Evolutionary conservation across 1,140 invertebrate species (phyloP).

Genomic region (Propsilocerus akamusi): DNA sequence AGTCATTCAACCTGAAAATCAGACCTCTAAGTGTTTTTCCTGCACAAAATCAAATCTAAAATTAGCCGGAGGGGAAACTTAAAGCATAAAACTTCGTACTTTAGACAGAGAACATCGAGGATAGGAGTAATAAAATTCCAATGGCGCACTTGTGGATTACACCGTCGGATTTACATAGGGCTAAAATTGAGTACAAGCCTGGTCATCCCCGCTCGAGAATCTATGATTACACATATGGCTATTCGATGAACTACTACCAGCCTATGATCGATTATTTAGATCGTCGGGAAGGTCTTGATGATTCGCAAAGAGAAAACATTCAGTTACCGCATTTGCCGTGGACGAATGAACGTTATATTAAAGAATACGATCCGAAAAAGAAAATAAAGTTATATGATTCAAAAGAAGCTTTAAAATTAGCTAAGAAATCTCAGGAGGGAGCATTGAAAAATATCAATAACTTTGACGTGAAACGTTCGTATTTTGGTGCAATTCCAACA

Average conservation of each 20-base stretch:
- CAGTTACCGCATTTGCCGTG: slow-evolving; percentile 47
- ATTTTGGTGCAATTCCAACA: slow-evolving; percentile 1
- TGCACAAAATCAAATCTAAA: background rate
- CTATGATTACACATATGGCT: slow-evolving; percentile 62
- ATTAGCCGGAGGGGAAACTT: background rate
- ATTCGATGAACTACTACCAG: slow-evolving; percentile 62
- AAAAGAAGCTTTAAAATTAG: slow-evolving; percentile 27
- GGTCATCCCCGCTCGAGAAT: slow-evolving; percentile 39
- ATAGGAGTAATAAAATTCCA: slow-evolving; percentile 5
- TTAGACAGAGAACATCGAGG: background rate
- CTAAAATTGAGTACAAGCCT: slow-evolving; percentile 15
- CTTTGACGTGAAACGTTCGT: background rate
- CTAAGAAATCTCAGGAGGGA: background rate
- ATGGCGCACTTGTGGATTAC: slow-evolving; percentile 16
- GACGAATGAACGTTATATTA: slow-evolving; percentile 45
- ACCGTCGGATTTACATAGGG: slow-evolving; percentile 6
- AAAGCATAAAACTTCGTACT: background rate
- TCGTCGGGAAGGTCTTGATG: slow-evolving; percentile 17
- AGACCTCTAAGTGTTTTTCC: background rate
- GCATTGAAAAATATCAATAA: background rate
- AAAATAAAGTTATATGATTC: slow-evolving; percentile 36
- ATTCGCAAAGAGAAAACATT: slow-evolving; percentile 12
- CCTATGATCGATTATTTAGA: slow-evolving; percentile 69
- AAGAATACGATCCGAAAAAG: slow-evolving; percentile 34
- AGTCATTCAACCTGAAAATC: background rate